A percentile compares a stretch with the other conserved stretches of the same genome.
Evolutionary conservation across 35 echinoderm and acorn worm species (phyloP).

Genomic region (Acanthaster planci): DNA sequence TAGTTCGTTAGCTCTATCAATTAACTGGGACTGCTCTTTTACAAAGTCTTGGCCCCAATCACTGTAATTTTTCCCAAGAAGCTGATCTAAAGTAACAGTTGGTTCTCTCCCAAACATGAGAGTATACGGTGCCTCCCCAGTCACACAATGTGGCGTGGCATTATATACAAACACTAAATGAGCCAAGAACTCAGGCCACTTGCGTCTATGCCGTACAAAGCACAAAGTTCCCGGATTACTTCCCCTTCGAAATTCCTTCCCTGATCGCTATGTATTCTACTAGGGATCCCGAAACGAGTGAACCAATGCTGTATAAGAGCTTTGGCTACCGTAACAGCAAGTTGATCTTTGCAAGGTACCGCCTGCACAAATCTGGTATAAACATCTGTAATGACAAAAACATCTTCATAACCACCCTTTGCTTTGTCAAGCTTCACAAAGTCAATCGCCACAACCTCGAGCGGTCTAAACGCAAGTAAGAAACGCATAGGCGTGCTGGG

Average conservation of each 20-base stretch:
- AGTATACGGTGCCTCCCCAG: constrained; percentile 56
- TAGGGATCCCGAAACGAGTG: constrained; percentile 17
- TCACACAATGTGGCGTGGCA: constrained; percentile 64
- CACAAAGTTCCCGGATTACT: constrained; percentile 56
- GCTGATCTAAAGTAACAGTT: no score
- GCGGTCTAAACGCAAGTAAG: constrained; percentile 24
- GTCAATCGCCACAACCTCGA: constrained; percentile 50
- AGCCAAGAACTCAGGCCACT: constrained; percentile 60
- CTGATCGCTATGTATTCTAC: constrained; percentile 57
- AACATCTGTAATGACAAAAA: constrained; percentile 64
- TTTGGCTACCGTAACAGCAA: constrained; percentile 45
- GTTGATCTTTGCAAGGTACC: constrained; percentile 43
- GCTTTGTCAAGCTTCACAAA: constrained; percentile 52
- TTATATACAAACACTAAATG: constrained; percentile 78
- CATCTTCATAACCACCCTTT: constrained; percentile 52
- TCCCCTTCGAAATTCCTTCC: constrained; percentile 65
- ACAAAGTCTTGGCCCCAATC: neutral
- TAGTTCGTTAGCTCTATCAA: neutral
- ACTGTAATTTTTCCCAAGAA: neutral
- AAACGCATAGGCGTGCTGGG: constrained; percentile 4
- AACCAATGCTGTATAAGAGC: constrained; percentile 25
- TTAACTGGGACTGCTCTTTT: neutral
- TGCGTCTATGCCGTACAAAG: constrained; percentile 53
- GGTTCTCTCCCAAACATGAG: no score
- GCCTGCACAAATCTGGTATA: constrained; percentile 50